These are phyloP conservation scores for Rhynchonema sp. DNA, from an alignment of 2,888 invertebrate genomes.

Conservation along the genomic window DNA sequence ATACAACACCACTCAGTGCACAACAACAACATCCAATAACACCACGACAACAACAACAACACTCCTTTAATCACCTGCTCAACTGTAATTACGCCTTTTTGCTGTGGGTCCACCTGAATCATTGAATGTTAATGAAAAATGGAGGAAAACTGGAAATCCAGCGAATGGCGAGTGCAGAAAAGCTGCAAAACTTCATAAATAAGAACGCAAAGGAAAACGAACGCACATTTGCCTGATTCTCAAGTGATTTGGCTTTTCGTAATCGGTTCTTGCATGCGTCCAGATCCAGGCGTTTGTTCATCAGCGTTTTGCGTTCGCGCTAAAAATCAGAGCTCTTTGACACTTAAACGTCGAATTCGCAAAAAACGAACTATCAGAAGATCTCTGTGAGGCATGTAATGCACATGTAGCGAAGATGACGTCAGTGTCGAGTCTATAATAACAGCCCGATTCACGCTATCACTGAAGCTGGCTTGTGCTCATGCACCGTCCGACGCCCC, in stretches of 20 bases:
- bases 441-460: too few species aligned
- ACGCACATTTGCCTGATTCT: constrained; percentile 49
- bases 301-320: constrained; percentile 38
- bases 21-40: not conserved
- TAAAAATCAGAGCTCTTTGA: constrained; percentile 27
- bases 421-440: too few species aligned
- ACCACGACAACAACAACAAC: not conserved
- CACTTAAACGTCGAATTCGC: too few species aligned
- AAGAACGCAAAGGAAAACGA: constrained; percentile 11
- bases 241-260: constrained; percentile 57
- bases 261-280: constrained; percentile 72
- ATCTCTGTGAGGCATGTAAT: too few species aligned
- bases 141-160: too few species aligned
- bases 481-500: too few species aligned
- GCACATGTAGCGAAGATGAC: too few species aligned
- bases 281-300: constrained; percentile 51
- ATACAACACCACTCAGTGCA: not conserved
- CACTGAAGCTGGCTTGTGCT: too few species aligned
- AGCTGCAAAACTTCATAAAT: too few species aligned
- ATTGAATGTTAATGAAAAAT: too few species aligned
- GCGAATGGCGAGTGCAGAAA: too few species aligned
- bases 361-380: too few species aligned
- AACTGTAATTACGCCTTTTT: not conserved
- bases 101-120: not conserved
- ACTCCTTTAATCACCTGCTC: not conserved